Conservation (phyloP, 2,888 invertebrate species). For the Dasysyrphus albostriatus region DNA sequence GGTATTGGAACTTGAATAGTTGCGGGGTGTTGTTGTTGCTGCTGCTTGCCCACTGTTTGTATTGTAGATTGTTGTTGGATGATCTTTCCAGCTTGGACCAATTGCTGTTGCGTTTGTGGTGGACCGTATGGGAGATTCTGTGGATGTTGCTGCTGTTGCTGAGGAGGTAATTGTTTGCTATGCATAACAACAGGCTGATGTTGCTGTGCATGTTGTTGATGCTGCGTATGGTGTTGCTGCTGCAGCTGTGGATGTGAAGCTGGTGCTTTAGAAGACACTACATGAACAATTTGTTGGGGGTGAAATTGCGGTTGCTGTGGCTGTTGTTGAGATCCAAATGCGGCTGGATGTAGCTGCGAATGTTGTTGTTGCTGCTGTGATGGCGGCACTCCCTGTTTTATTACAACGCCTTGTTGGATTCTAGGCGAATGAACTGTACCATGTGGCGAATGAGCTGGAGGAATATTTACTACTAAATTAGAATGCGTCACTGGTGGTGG, state of each 20-base stretch:
- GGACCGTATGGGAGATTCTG: conserved; percentile 58
- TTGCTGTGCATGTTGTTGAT: conserved; percentile 60
- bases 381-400: conserved; percentile 63
- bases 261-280: conserved; percentile 80
- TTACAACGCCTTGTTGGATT: conserved; percentile 74
- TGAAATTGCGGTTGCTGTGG: conserved; percentile 44
- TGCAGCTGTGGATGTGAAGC: conserved; percentile 53
- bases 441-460: conserved; percentile 80
- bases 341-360: conserved; percentile 52
- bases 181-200: conserved; percentile 70
- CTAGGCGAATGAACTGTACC: conserved; percentile 79
- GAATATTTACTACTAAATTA: conserved; percentile 81
- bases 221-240: conserved; percentile 63
- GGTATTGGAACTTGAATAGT: conserved; percentile 65
- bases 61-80: conserved; percentile 65
- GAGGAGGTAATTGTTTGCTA: conserved; percentile 63
- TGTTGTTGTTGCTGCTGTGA: conserved; percentile 77
- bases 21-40: conserved; percentile 60
- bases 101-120: conserved; percentile 64
- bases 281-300: conserved; percentile 79
- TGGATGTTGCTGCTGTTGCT: conserved; percentile 57
- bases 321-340: conserved; percentile 71
- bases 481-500: conserved; percentile 50
- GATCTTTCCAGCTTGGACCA: conserved; percentile 69
- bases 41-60: conserved; percentile 68